phyloP scores from a whole-genome alignment of 2,113 vertebrate genomes.

The Megaceryle maxima region DNA sequence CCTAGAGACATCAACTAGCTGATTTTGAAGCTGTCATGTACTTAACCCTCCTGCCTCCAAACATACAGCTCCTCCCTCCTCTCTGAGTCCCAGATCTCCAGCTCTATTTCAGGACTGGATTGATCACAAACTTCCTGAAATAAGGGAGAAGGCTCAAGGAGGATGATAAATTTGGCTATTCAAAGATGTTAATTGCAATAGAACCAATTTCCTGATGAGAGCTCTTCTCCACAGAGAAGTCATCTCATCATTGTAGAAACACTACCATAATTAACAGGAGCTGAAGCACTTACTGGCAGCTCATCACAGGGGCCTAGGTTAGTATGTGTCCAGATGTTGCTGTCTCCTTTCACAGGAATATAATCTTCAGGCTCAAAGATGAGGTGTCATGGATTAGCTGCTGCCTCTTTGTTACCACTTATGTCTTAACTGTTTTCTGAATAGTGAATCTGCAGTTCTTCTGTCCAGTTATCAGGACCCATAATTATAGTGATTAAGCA shows the following conservation, averaged over 20 bases:
- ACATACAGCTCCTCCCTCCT: neutral
- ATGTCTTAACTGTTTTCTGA: neutral
- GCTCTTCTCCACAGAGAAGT: constrained; percentile 42
- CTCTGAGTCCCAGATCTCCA: neutral
- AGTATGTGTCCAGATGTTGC: neutral
- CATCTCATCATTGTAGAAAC: constrained; percentile 47
- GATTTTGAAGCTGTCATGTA: neutral
- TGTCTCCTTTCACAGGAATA: neutral
- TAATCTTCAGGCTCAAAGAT: neutral
- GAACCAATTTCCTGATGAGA: constrained; percentile 54
- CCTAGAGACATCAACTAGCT: neutral
- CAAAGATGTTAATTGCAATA: constrained; percentile 57
- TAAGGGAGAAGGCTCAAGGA: constrained; percentile 44
- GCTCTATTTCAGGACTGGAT: constrained; percentile 40
- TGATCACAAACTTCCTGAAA: constrained; percentile 57
- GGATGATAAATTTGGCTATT: constrained; percentile 60
- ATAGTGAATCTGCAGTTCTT: neutral
- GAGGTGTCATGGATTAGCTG: neutral
- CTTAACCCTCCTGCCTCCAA: neutral
- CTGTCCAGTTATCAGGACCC: neutral
- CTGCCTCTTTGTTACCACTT: neutral
- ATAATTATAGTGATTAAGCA: neutral
- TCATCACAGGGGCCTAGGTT: constrained; percentile 10
- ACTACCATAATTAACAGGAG: constrained; percentile 30
- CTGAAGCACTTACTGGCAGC: constrained; percentile 12